Base-by-base conservation (phyloP, 2,113 vertebrate genomes). In the Festucalex cinctus region DNA sequence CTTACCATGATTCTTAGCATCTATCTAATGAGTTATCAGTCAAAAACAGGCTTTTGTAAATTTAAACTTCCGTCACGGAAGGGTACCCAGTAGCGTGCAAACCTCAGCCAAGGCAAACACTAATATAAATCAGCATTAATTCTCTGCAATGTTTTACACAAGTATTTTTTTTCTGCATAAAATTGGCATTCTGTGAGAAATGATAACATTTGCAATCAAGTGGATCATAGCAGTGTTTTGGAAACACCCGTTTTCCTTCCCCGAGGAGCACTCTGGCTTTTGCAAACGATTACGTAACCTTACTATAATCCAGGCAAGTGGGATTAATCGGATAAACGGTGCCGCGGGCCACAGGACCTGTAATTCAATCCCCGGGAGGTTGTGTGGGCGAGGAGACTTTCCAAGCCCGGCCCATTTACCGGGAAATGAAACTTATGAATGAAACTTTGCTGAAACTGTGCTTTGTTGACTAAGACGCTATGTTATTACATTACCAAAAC, bases 371-470 rank as follows among this genome's bases (percentile, higher is more conserved):
- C 65, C 48, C 3, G 24, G 32, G 44, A 71, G 83, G 71, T 64
- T 76, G 71, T 9, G 81, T 70, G n/a, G 24, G 66, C 46, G 37
- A 44, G 32, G 49, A 35, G 66, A 65, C 71, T 74, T 76, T 10
- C 24, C 75, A 83, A 35, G 51, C 16, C 58, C 51, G 37, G 65
- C 53, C 61, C 61, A 58, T 82, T 83, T 78, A 16, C 74, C 63
- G 60, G 74, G 78, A 90, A 89, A 82, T 73, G 81, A 89, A 90
- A 89, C 77, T 59, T 78, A 80, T 0, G 32, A 61, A 41, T 68
- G 59, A 70, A 62, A 57, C 26, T 57, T n/a, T n/a, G n/a, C n/a
- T n/a, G n/a, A n/a, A n/a, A n/a, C n/a, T n/a, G n/a, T 7, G 26
- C 16, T 57, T 28, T 57, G 6, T 32, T 57, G 26, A 54, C 44